A percentile compares a stretch with the other conserved stretches of the same genome.
phyloP scores from a whole-genome alignment of 2,797 vertebrate genomes.

The Ptychadena robeensis region DNA sequence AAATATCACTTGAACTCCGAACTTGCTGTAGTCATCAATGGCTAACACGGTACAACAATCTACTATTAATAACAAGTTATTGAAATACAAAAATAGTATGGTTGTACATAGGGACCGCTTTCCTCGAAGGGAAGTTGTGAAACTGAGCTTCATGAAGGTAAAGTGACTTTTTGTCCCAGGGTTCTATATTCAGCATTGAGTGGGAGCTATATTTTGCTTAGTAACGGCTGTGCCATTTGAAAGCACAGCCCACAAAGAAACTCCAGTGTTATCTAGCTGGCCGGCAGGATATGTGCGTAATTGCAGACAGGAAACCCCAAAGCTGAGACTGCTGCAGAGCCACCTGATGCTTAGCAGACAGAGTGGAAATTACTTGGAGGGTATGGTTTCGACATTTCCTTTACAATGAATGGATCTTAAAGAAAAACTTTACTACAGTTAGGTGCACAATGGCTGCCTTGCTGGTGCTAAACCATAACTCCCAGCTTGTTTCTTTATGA shows the following conservation, averaged over 20 bases:
- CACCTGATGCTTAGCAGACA: slow-evolving; percentile 35
- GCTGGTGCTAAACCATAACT: neutral
- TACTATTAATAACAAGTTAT: neutral
- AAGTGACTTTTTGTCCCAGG: slow-evolving; percentile 18
- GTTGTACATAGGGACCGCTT: neutral
- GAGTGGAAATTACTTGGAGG: slow-evolving; percentile 25
- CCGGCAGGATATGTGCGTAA: slow-evolving; percentile 47
- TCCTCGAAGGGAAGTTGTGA: neutral
- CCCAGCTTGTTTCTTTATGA: neutral
- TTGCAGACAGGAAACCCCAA: slow-evolving; percentile 51
- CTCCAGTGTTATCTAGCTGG: slow-evolving; percentile 32
- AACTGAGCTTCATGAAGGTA: neutral
- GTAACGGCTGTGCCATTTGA: slow-evolving; percentile 40
- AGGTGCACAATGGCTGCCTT: neutral
- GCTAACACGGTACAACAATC: no score
- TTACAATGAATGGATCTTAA: slow-evolving; percentile 28
- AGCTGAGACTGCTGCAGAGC: slow-evolving; percentile 14
- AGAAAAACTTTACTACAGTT: neutral
- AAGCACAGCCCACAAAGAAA: slow-evolving; percentile 24
- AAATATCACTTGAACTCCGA: no score
- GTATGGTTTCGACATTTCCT: slow-evolving; percentile 24
- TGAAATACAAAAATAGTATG: neutral
- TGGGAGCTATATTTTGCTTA: slow-evolving; percentile 42
- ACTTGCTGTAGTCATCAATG: no score
- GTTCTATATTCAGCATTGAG: slow-evolving; percentile 29